Percentiles rank a stretch among this genome's conserved stretches.
Evolutionary conservation across 2,888 invertebrate species (phyloP).

Genomic region (Tipula lateralis): DNA sequence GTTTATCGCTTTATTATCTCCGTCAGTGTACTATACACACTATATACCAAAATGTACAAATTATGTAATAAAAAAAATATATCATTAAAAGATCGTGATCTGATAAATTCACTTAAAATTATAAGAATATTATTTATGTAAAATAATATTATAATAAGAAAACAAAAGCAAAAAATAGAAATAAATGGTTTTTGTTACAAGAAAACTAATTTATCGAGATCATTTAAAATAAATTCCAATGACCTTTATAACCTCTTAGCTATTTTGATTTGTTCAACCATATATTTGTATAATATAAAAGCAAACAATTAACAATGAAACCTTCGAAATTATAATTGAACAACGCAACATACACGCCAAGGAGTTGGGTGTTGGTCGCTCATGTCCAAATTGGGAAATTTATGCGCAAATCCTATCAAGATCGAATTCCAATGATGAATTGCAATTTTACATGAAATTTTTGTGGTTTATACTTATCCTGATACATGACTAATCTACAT

Average conservation of each 20-base stretch:
- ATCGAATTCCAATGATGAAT: too few relatives aligned
- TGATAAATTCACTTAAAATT: constrained; percentile 1
- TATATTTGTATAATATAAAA: not conserved
- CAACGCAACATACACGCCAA: not conserved
- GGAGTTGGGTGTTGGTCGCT: not conserved
- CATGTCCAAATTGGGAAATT: not conserved
- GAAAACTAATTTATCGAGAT: constrained; percentile 14
- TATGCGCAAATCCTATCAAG: not conserved
- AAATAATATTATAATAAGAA: not conserved
- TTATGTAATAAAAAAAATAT: not conserved
- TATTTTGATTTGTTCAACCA: constrained; percentile 25
- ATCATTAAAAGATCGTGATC: constrained; percentile 9
- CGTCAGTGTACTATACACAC: not conserved
- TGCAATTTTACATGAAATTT: too few relatives aligned
- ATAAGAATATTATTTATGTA: not conserved
- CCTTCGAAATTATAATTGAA: not conserved
- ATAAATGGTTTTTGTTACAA: not conserved
- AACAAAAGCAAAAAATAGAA: not conserved
- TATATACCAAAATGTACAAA: not conserved
- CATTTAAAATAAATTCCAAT: constrained; percentile 27
- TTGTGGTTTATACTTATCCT: too few relatives aligned
- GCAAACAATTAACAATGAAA: not conserved
- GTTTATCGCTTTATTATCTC: not conserved
- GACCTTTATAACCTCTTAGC: not conserved
- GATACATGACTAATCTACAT: too few relatives aligned